Evolutionary conservation across 2,888 invertebrate genomes (phyloP), one percentile per base, ranked within the genome.

Genomic region (Plagiodera versicolora): DNA sequence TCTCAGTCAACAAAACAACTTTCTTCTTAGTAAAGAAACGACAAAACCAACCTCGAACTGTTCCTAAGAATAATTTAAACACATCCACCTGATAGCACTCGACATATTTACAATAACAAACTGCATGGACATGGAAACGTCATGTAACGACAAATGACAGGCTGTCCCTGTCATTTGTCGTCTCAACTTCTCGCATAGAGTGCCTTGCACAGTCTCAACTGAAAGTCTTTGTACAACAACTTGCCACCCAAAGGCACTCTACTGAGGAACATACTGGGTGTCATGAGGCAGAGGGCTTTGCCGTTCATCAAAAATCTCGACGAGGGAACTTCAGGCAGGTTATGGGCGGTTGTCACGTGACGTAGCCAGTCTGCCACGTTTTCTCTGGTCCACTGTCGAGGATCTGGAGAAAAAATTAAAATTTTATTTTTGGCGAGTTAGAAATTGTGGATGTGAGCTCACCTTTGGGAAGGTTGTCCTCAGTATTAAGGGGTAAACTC

Each of bases 241-340:
- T 87, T 86, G 9, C 90, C 90, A 0, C 86, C 86, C 1, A 85
- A 77, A 0, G 90, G 90, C 32, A 90, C 90, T 46, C 91, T 79
- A 64, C 84, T 83, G 1, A 86, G 82, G 79, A 90, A 91, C 91
- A 91, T 91, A 54, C 87, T 86, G 10, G 85, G 82, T n/a, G 86
- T 85, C 91, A 91, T 91, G 56, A 91, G 83, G 67, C 91, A 91
- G 4, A 91, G 80, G 0, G 89, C 91, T 78, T 91, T 91, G 51
- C 91, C 91, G 78, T 91, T 91, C 90, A 91, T 91, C 0, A 87
- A 86, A 79, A 91, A 91, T 65, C 90, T 81, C 65, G 85, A 84
- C 0, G 81, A 77, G 1, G 83, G 81, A 24, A 84, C 80, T 60
- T 85, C 84, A 0, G 86, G 84, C 0, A 85, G 78, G 1, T 84